Evolutionary conservation across 2,888 invertebrate genomes (phyloP), one percentile per base, ranked within the genome.

Genomic region (Hirtodrosophila histrioides): DNA sequence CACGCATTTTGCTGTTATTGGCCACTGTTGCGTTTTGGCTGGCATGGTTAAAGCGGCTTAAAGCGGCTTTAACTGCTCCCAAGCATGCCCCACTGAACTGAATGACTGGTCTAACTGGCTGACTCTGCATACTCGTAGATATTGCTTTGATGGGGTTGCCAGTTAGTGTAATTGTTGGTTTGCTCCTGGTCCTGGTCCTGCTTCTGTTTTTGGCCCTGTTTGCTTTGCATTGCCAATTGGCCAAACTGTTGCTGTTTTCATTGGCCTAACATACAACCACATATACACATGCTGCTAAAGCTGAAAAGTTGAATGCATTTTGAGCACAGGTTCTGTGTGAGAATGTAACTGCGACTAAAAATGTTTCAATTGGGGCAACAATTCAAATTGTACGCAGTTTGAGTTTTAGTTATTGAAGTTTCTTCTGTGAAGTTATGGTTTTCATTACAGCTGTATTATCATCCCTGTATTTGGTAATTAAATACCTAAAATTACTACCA

Each of bases 1-100:
- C 56, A 73, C 75, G 75, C 75, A 75, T 57, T 70, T 69, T 37
- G 58, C 12, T 69, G 58, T 23, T 69, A 41, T 56, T 65, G 60
- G 49, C 66, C 56, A 58, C 43, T 55, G 46, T 57, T 68, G 56
- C 49, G 31, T 44, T 65, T 49, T 58, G 4, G 27, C 17, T 17
- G 50, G 57, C 63, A 55, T 69, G 41, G 44, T 36, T n/a, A n/a
- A n/a, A n/a, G n/a, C n/a, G 72, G 67, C 72, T 88, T 82, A 77
- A 86, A 83, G 86, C 71, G 69, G 78, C 80, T 78, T 86, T 78
- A 83, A 86, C 78, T 72, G 77, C 67, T 69, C 83, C 69, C 66
- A 53, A 75, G 69, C 80, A 83, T 68, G 80, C 70, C 57, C 62
- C 74, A 66, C 54, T 70, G 81, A 48, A 54, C 63, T 37, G 31